These are phyloP conservation scores for Meteorus sp. DNA, from an alignment of 1,140 invertebrate genomes.

Conservation along the genomic window DNA sequence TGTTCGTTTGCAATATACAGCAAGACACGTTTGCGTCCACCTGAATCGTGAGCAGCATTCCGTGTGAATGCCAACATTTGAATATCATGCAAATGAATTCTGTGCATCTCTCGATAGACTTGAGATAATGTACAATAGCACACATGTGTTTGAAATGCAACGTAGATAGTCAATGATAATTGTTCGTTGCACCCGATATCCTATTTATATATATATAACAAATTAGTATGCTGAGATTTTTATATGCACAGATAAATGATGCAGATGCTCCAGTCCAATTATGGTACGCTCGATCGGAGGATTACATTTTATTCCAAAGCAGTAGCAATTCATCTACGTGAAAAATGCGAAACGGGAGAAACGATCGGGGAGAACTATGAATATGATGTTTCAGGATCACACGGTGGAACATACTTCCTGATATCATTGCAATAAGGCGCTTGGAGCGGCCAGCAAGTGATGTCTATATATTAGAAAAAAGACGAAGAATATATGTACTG, in stretches of 20 bases:
- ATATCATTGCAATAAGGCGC: slow-evolving; percentile 20
- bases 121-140: too few species aligned
- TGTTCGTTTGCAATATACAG: background rate
- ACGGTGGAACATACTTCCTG: slow-evolving; percentile 8
- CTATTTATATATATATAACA: too few species aligned
- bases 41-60: slow-evolving; percentile 23
- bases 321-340: slow-evolving; percentile 2
- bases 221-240: too few species aligned
- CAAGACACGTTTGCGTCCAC: slow-evolving; percentile 15
- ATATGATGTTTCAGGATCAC: slow-evolving; percentile 14
- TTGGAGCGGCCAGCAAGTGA: background rate
- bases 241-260: too few species aligned
- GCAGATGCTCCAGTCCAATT: too few species aligned
- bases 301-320: background rate
- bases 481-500: slow-evolving; percentile 4
- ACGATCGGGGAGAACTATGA: background rate
- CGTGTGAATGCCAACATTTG: slow-evolving; percentile 18
- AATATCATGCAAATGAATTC: slow-evolving; percentile 25
- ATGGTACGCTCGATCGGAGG: too few species aligned
- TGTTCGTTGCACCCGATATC: too few species aligned
- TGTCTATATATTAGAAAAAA: background rate
- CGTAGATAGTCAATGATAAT: too few species aligned
- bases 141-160: too few species aligned
- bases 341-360: background rate
- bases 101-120: background rate